Evolutionary conservation across 2,888 invertebrate genomes (phyloP), one percentile per base, ranked within the genome.

Genomic region (Bursaphelenchus okinawaensis): DNA sequence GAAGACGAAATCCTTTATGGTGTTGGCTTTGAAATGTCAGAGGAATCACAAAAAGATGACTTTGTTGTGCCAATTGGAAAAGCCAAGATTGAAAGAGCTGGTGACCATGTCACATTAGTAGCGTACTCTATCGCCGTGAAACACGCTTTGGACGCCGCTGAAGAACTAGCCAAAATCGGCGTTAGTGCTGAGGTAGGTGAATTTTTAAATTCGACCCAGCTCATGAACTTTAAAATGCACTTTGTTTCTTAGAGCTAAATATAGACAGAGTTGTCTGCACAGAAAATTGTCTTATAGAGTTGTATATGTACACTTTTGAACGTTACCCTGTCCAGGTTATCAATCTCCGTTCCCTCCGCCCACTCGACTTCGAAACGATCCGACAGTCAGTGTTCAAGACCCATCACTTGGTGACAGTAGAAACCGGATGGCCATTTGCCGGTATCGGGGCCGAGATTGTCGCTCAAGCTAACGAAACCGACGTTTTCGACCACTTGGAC

Each of bases 1-100:
- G 98, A 98, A 84, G 92, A 98, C 84, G 98, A 98, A 86, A 86
- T 98, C 29, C 83, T 96, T 70, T 98, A 98, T 82, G 95, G 95
- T 69, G 84, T 88, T 7, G 87, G 89, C 31, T 95, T 90, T 86
- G 91, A 92, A 7, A 89, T 96, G 86, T 89, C 91, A 0, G 94
- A 94, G 76, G 90, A 93, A 83, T 91, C 90, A 0, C 84, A 91
- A 66, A 89, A 89, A 1, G 88, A 89, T 67, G 92, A 98, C 83
- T 98, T 93, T 83, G 83, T 93, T 0, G 64, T 98, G 58, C 95
- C 96, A 0, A 91, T 98, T 78, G 98, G 96, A 82, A 89, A 90
- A 86, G 92, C 92, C 0, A 93, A 93, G 84, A 87, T 94, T 56
- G 92, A 92, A 85, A 86, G 89, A 91, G 92, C n/a, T 87, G 89